A percentile compares a stretch with the other conserved stretches of the same genome.
phyloP scores from a whole-genome alignment of 2,113 vertebrate species.

The Indicator indicator region DNA sequence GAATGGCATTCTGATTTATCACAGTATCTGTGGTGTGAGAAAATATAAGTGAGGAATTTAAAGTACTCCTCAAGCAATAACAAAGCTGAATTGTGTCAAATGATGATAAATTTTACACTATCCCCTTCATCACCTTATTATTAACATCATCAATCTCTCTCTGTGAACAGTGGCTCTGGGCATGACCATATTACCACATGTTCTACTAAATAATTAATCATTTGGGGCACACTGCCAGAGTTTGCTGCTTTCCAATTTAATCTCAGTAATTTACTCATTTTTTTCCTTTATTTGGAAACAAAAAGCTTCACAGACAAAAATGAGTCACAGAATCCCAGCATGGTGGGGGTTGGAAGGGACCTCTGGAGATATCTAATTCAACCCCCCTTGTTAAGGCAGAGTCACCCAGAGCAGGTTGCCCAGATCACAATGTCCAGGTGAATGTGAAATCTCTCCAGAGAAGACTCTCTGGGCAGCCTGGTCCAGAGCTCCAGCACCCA shows the following conservation, averaged over 20 bases:
- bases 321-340: not conserved
- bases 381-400: too few species aligned
- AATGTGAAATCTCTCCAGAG: too few species aligned
- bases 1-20: not conserved
- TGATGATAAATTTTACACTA: conserved; percentile 31
- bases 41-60: conserved; percentile 12
- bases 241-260: conserved; percentile 5
- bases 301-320: not conserved
- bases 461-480: too few species aligned
- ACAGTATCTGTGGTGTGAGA: not conserved
- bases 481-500: too few species aligned
- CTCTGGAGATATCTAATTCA: too few species aligned
- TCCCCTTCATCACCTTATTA: conserved; percentile 8
- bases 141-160: conserved; percentile 51
- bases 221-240: not conserved
- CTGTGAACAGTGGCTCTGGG: not conserved
- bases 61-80: not conserved
- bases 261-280: not conserved
- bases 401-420: too few species aligned
- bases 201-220: conserved; percentile 41
- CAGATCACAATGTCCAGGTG: too few species aligned
- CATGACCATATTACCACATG: not conserved
- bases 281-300: conserved; percentile 7
- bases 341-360: too few species aligned
- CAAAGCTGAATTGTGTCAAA: conserved; percentile 11